Base-by-base conservation (phyloP, 2,888 invertebrate species). In the Polyploca ridens region DNA sequence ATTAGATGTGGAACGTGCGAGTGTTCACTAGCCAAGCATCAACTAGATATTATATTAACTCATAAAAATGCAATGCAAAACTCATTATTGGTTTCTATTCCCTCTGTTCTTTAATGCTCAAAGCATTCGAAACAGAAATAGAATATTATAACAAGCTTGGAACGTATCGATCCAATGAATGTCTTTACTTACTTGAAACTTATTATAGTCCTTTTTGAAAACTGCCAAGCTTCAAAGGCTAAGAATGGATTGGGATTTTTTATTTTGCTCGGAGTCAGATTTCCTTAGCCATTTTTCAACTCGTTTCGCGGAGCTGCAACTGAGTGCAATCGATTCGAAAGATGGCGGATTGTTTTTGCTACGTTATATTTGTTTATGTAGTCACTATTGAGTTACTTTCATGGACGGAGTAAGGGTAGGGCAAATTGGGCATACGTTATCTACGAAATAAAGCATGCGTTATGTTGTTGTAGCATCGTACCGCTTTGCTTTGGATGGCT, bases 321-420 rank as follows among this genome's bases (percentile, higher is more conserved):
- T 75, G 72, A 75, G 71, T 73, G 75, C 67, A 65, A 68, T 66
- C 66, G 70, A 73, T 71, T 66, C 64, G 66, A 65, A 67, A 54
- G 54, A 67, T 71, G 63, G 66, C 58, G 66, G 66, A 38, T 64
- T 19, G 5, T 65, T 66, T 59, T 19, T 19, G 19, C 54, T 54
- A 10, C 19, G 2, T 54, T 54, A 7, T 10, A 19, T 54, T 19
- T 54, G 19, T 54, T 19, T 54, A 54, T 49, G 49, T n/a, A n/a
- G 49, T 19, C 16, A 49, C 16, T n/a, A n/a, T 49, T 14, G 44
- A 11, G 44, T 44, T 46, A 46, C 13, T 41, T 41, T 41, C 46
- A n/a, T 46, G 46, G 46, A n/a, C 46, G 19, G 19, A 54, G 10
- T 19, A n/a, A 54, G 54, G 54, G 5, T 19, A 1, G 19, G 54